phyloP scores from a whole-genome alignment of 2,113 vertebrate species.

The Phalacrocorax pelagicus region DNA sequence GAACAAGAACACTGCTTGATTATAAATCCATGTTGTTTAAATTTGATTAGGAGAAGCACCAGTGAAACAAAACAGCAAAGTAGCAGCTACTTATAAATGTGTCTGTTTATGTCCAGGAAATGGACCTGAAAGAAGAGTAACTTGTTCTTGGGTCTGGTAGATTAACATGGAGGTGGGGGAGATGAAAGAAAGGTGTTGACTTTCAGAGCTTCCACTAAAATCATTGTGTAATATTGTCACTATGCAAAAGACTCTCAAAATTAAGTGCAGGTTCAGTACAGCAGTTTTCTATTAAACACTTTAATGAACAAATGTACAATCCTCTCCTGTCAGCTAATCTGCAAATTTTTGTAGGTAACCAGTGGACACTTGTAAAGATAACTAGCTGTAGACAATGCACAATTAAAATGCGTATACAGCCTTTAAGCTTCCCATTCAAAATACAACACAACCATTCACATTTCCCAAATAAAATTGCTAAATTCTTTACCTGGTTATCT shows the following conservation, averaged over 20 bases:
- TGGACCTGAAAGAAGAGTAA: background rate
- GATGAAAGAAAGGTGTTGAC: background rate
- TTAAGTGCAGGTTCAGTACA: background rate
- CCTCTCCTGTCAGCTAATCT: background rate
- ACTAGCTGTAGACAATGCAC: background rate
- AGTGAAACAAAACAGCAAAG: background rate
- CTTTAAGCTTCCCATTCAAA: background rate
- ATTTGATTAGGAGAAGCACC: background rate
- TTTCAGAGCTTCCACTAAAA: background rate
- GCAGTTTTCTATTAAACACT: background rate
- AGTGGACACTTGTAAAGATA: background rate
- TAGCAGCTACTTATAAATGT: background rate
- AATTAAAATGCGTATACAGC: background rate
- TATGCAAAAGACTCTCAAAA: background rate
- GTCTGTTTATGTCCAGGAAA: background rate
- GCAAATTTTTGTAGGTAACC: background rate
- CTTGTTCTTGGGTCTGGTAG: background rate
- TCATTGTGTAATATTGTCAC: background rate
- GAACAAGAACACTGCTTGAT: background rate
- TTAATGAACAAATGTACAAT: background rate
- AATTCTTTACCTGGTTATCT: conserved; percentile 85
- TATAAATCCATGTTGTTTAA: background rate
- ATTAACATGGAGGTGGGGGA: background rate
- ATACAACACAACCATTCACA: background rate
- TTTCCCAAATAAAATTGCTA: background rate